Evolutionary conservation across 2,797 vertebrate genomes (phyloP).

Genomic region (Gymnodraco acuticeps): DNA sequence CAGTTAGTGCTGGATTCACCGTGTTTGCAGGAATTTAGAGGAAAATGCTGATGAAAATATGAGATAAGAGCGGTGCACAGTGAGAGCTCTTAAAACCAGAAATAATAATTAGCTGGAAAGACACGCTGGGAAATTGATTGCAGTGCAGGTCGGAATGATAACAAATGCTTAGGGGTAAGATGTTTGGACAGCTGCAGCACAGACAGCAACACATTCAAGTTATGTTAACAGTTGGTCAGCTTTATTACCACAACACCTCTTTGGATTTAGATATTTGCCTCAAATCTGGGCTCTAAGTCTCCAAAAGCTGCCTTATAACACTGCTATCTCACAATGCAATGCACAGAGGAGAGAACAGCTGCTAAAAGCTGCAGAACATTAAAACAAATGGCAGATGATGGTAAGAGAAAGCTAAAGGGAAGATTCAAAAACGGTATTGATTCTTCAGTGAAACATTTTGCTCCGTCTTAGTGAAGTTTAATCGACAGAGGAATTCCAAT

Average conservation of each 20-base stretch:
- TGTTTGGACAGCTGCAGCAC: constrained; percentile 22
- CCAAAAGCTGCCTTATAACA: neutral
- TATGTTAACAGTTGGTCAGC: too few relatives aligned
- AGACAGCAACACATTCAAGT: too few relatives aligned
- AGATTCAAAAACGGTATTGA: neutral
- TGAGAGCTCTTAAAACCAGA: constrained; percentile 70
- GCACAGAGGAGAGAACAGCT: neutral
- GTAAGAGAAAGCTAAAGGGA: neutral
- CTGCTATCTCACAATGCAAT: neutral
- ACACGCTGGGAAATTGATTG: constrained; percentile 61
- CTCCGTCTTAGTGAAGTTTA: neutral
- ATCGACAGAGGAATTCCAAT: neutral
- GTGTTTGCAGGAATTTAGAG: constrained; percentile 60
- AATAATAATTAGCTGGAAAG: constrained; percentile 52
- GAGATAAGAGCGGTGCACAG: constrained; percentile 49
- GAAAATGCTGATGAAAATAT: constrained; percentile 19
- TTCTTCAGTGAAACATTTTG: neutral
- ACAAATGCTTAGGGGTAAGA: constrained; percentile 17
- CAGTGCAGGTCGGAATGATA: neutral
- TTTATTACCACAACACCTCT: too few relatives aligned
- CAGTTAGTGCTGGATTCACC: constrained; percentile 53
- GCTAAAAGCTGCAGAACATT: neutral
- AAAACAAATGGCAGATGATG: neutral
- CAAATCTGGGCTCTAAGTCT: neutral
- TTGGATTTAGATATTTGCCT: too few relatives aligned